phyloP scores from a whole-genome alignment of 2,888 invertebrate genomes.

The Euzophera pinguis region DNA sequence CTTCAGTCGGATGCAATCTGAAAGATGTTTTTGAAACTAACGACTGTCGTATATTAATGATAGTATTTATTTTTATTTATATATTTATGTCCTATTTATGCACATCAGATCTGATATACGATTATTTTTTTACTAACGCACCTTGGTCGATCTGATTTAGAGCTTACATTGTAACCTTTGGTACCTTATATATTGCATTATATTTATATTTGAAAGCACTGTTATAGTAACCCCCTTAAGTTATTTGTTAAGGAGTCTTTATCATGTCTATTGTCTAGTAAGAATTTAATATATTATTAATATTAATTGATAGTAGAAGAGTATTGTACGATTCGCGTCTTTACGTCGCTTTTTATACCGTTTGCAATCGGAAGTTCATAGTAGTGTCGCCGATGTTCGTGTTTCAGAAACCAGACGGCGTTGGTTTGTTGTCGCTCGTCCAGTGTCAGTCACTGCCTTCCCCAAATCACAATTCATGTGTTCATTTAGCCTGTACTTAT shows the following conservation, averaged over 20 bases:
- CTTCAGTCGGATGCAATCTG: slow-evolving; percentile 68
- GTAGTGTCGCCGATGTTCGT: slow-evolving; percentile 48
- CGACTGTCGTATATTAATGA: slow-evolving; percentile 37
- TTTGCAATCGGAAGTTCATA: slow-evolving; percentile 45
- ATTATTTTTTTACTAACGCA: slow-evolving; percentile 34
- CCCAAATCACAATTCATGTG: slow-evolving; percentile 51
- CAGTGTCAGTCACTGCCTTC: slow-evolving; percentile 55
- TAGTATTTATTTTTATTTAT: slow-evolving; percentile 22
- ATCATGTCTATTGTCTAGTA: slow-evolving; percentile 77
- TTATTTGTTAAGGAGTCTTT: slow-evolving; percentile 77
- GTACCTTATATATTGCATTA: slow-evolving; percentile 69
- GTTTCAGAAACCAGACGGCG: slow-evolving; percentile 31
- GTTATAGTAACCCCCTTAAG: slow-evolving; percentile 73
- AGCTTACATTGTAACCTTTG: slow-evolving; percentile 65
- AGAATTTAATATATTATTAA: slow-evolving; percentile 74
- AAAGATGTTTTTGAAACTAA: slow-evolving; percentile 56
- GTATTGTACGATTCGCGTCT: slow-evolving; percentile 70
- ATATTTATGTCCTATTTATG: background rate
- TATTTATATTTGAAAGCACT: slow-evolving; percentile 72
- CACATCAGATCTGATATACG: slow-evolving; percentile 16
- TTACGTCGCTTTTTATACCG: slow-evolving; percentile 66
- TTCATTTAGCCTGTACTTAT: slow-evolving; percentile 42
- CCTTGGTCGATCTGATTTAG: slow-evolving; percentile 56
- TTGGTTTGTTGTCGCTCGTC: slow-evolving; percentile 35
- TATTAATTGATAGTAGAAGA: slow-evolving; percentile 65